A percentile compares a stretch with the other conserved stretches of the same genome.
Conservation (phyloP, 64 coral and sea anemone species). For the Trachythela sp. region DNA sequence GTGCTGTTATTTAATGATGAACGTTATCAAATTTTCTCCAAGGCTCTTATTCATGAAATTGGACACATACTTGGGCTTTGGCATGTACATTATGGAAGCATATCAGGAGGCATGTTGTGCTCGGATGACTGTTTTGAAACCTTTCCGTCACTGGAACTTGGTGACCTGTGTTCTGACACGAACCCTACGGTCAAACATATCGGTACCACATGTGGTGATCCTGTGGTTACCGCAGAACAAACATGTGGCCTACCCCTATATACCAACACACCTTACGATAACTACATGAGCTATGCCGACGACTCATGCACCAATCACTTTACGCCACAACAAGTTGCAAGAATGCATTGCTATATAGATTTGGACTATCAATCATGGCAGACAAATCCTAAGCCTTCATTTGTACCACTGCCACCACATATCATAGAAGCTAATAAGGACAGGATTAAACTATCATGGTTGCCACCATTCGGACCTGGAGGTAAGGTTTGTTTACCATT, state of each 20-base stretch:
- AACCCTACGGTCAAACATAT: conserved; percentile 60
- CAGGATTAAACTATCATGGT: conserved; percentile 61
- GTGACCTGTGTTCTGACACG: conserved; percentile 90
- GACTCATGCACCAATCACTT: conserved; percentile 73
- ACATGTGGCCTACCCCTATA: conserved; percentile 51
- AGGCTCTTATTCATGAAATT: conserved; percentile 85
- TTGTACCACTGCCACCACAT: conserved; percentile 76
- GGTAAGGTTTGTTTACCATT: neutral
- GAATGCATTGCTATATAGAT: conserved; percentile 96
- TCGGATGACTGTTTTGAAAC: conserved; percentile 72
- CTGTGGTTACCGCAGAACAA: neutral
- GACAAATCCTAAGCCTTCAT: conserved; percentile 61
- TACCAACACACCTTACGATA: conserved; percentile 61
- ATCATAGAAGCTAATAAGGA: conserved; percentile 49
- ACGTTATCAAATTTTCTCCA: conserved; percentile 13
- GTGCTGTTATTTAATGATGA: neutral
- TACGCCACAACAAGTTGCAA: conserved; percentile 70
- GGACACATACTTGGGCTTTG: conserved; percentile 81
- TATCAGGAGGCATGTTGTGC: conserved; percentile 57
- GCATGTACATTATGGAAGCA: conserved; percentile 76
- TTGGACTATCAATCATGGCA: conserved; percentile 91
- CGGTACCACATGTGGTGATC: conserved; percentile 57
- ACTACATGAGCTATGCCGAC: conserved; percentile 94
- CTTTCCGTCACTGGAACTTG: conserved; percentile 82
- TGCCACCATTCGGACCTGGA: conserved; percentile 80